These are phyloP conservation scores for Leptura quadrifasciata DNA, from an alignment of 2,888 invertebrate genomes.

Conservation along the genomic window DNA sequence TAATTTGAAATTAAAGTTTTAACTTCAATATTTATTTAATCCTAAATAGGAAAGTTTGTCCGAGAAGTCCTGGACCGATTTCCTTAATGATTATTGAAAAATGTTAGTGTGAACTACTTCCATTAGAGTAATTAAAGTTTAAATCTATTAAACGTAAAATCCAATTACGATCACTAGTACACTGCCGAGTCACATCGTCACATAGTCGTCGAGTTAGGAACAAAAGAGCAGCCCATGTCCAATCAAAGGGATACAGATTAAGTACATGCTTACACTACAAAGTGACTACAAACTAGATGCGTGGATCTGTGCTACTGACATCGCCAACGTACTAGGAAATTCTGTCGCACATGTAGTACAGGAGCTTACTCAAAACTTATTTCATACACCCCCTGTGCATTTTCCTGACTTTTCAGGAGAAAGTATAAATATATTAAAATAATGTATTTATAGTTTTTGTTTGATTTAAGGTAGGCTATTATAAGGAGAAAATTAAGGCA, in stretches of 20 bases:
- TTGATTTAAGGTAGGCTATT: no score
- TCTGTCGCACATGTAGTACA: background rate
- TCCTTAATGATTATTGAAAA: no score
- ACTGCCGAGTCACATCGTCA: constrained; percentile 1
- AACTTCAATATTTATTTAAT: no score
- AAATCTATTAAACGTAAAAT: background rate
- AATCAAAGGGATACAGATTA: constrained; percentile 20
- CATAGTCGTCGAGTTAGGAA: constrained; percentile 4
- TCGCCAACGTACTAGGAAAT: constrained; percentile 2
- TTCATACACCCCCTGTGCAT: background rate
- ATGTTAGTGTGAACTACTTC: no score
- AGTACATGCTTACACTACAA: constrained; percentile 18
- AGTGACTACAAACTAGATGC: constrained; percentile 14
- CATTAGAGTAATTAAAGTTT: background rate
- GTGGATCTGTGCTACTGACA: constrained; percentile 3
- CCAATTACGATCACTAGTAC: constrained; percentile 2
- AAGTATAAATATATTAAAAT: no score
- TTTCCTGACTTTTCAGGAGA: background rate
- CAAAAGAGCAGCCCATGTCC: constrained; percentile 17
- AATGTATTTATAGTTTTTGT: no score
- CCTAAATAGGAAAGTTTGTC: no score
- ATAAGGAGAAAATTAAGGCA: no score
- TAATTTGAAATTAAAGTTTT: no score
- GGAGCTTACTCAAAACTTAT: background rate
- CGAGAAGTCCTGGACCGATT: no score